These are phyloP conservation scores for Australoheros scitulus DNA, from an alignment of 2,113 vertebrate species.

Conservation along the genomic window DNA sequence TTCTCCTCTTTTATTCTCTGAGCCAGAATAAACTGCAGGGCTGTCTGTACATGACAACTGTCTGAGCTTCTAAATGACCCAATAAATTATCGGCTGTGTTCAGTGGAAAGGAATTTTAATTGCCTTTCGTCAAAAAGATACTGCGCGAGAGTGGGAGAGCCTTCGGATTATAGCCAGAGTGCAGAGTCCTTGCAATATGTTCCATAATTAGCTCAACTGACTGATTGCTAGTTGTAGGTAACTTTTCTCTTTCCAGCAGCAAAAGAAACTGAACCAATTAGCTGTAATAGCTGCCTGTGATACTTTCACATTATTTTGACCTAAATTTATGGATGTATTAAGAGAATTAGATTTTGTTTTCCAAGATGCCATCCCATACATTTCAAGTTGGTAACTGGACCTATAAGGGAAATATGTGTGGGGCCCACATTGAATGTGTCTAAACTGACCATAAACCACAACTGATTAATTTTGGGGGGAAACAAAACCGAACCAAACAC, in stretches of 20 bases:
- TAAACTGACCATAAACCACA: not conserved
- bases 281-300: not conserved
- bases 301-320: not conserved
- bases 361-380: not conserved
- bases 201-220: conserved; percentile 4
- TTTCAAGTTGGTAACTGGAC: not conserved
- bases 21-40: not conserved
- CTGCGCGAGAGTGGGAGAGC: not conserved
- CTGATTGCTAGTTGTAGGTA: not conserved
- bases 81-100: conserved; percentile 3
- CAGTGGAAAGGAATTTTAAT: conserved; percentile 3
- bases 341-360: not conserved
- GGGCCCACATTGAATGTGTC: not conserved
- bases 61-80: not conserved
- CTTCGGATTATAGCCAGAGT: not conserved
- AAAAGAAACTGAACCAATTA: not conserved
- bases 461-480: not conserved
- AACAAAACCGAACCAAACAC: not conserved
- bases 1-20: conserved; percentile 6
- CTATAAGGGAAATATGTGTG: not conserved
- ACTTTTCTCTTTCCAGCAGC: not conserved
- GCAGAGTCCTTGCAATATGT: not conserved
- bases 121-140: not conserved
- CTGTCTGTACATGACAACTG: not conserved
- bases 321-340: not conserved